Percentiles rank a stretch among this genome's conserved stretches.
Evolutionary conservation across 2,888 invertebrate species (phyloP).

Genomic region (Schizaphis graminum): DNA sequence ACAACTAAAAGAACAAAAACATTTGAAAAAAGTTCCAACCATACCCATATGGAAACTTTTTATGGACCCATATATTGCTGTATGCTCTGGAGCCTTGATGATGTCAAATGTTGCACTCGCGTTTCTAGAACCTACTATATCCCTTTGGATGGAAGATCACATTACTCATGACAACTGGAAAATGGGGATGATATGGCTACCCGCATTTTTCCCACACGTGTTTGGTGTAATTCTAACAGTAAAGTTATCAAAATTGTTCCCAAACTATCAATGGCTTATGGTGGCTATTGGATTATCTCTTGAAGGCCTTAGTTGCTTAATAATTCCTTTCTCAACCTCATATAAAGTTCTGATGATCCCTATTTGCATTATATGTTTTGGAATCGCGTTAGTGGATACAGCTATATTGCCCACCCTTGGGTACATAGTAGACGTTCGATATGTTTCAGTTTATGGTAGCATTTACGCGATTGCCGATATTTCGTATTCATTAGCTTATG

Average conservation of each 20-base stretch:
- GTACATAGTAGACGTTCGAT: slow-evolving; percentile 95
- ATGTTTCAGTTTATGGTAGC: slow-evolving; percentile 98
- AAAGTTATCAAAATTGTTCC: slow-evolving; percentile 92
- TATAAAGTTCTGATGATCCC: slow-evolving; percentile 96
- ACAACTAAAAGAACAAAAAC: slow-evolving; percentile 81
- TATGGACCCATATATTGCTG: slow-evolving; percentile 97
- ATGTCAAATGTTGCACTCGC: slow-evolving; percentile 99
- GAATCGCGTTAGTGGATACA: slow-evolving; percentile 98
- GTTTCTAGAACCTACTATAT: slow-evolving; percentile 98
- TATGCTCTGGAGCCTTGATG: slow-evolving; percentile 96
- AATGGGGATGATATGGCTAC: slow-evolving; percentile 99
- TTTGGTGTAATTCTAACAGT: slow-evolving; percentile 96
- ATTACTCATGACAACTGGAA: slow-evolving; percentile 94
- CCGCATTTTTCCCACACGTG: slow-evolving; percentile 99
- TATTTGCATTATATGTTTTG: slow-evolving; percentile 97
- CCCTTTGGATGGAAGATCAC: slow-evolving; percentile 98
- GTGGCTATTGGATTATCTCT: slow-evolving; percentile 93
- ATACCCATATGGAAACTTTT: slow-evolving; percentile 95
- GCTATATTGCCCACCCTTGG: slow-evolving; percentile 96
- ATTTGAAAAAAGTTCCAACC: slow-evolving; percentile 78
- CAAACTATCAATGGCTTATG: slow-evolving; percentile 97
- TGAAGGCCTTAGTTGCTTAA: slow-evolving; percentile 94
- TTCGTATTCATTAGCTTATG: slow-evolving; percentile 98
- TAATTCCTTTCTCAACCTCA: slow-evolving; percentile 92
- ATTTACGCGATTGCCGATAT: slow-evolving; percentile 99